Percentiles rank a stretch among this genome's conserved stretches.
Evolutionary conservation across 2,113 vertebrate genomes (phyloP).

Genomic region (Phylloscopus trochilus): DNA sequence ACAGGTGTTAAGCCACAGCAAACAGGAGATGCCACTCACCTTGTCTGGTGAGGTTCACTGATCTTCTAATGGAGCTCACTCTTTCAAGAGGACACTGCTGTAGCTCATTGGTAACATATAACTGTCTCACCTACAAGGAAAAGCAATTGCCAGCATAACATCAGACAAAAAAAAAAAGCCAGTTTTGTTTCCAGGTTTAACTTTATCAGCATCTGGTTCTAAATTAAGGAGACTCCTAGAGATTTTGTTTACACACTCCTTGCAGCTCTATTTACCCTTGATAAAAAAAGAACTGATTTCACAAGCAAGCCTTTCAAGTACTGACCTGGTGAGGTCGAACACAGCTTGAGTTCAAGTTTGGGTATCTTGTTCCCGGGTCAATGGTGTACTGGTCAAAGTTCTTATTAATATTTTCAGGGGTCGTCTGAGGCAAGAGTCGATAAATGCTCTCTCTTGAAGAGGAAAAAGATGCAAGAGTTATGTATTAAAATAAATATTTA

Average conservation of each 20-base stretch:
- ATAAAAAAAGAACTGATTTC: not conserved
- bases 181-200: not conserved
- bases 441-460: conserved; percentile 89
- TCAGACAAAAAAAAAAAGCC: not conserved
- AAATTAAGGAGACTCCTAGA: not conserved
- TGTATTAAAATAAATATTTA: not conserved
- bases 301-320: not conserved
- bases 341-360: conserved; percentile 90
- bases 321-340: conserved; percentile 90
- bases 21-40: conserved; percentile 65
- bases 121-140: conserved; percentile 83
- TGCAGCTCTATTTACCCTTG: not conserved
- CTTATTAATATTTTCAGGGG: conserved; percentile 94
- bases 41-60: conserved; percentile 82
- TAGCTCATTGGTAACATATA: conserved; percentile 86
- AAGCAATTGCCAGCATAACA: not conserved
- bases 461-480: not conserved
- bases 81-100: conserved; percentile 82
- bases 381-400: conserved; percentile 97
- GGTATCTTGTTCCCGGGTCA: conserved; percentile 91
- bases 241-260: not conserved
- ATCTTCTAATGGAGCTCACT: conserved; percentile 82
- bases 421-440: conserved; percentile 92
- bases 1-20: not conserved
- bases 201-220: not conserved